A percentile compares a stretch with the other conserved stretches of the same genome.
Evolutionary conservation across 2,113 vertebrate genomes (phyloP).

Genomic region (Tinamus guttatus): DNA sequence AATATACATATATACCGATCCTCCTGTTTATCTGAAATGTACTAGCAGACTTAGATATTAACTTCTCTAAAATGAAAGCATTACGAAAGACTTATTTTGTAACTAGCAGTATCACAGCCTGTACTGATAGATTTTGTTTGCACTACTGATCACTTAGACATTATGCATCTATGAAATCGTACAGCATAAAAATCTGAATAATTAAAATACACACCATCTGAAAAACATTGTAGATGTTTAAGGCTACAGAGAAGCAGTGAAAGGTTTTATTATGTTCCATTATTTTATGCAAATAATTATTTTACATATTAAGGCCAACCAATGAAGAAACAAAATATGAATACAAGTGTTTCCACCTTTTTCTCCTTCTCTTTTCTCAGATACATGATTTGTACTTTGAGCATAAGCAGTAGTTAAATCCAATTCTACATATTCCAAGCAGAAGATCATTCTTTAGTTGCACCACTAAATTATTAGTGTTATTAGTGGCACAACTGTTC

Average conservation of each 20-base stretch:
- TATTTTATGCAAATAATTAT: slow-evolving; percentile 8
- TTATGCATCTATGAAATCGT: not conserved
- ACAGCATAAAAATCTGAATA: not conserved
- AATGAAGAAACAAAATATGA: not conserved
- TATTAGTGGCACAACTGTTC: not conserved
- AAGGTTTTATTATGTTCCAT: not conserved
- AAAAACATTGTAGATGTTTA: slow-evolving; percentile 10
- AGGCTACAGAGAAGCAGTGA: not conserved
- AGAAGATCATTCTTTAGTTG: not conserved
- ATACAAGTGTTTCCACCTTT: not conserved
- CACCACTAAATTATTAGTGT: not conserved
- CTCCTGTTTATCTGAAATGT: not conserved
- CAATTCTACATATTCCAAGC: not conserved
- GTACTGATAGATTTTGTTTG: not conserved
- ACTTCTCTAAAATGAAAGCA: not conserved
- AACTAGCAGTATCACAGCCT: not conserved
- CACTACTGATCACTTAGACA: not conserved
- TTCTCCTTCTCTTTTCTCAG: not conserved
- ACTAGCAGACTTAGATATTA: not conserved
- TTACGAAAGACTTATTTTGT: not conserved
- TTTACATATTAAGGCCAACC: not conserved
- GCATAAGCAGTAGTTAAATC: not conserved
- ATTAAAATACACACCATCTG: not conserved
- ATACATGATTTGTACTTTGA: not conserved
- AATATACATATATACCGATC: not conserved